Evolutionary conservation across 2,888 invertebrate species (phyloP).

Genomic region (Geophilus truncorum): DNA sequence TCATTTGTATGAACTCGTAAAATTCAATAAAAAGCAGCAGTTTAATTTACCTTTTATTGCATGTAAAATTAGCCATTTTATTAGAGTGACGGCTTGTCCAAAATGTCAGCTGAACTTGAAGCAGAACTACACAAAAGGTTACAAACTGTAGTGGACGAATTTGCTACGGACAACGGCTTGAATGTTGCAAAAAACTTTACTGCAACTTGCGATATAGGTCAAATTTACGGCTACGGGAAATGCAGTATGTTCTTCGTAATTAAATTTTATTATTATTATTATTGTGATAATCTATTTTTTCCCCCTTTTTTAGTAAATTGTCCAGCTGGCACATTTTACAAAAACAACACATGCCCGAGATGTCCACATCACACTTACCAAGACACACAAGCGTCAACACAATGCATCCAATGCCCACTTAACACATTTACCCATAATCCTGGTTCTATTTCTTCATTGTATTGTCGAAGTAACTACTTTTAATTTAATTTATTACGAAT

Average conservation of each 20-base stretch:
- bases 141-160: not conserved
- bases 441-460: slow-evolving; percentile 44
- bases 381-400: slow-evolving; percentile 45
- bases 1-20: too few species aligned
- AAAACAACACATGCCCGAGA: slow-evolving; percentile 54
- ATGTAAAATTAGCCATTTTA: not conserved
- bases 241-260: not conserved
- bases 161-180: not conserved
- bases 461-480: not conserved
- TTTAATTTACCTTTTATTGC: too few species aligned
- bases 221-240: not conserved
- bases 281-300: not conserved
- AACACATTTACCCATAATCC: slow-evolving; percentile 48
- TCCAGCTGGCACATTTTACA: slow-evolving; percentile 60
- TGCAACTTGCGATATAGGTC: not conserved
- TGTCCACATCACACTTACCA: slow-evolving; percentile 49
- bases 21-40: too few species aligned
- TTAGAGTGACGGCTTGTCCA: not conserved
- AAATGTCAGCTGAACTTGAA: not conserved
- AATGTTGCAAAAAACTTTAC: not conserved
- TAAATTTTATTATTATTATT: not conserved
- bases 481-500: too few species aligned
- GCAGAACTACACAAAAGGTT: not conserved
- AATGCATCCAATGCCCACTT: slow-evolving; percentile 47
- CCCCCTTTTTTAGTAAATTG: slow-evolving; percentile 56